A percentile compares a stretch with the other conserved stretches of the same genome.
Evolutionary conservation across 2,797 vertebrate genomes (phyloP).

Genomic region (Semotilus atromaculatus): DNA sequence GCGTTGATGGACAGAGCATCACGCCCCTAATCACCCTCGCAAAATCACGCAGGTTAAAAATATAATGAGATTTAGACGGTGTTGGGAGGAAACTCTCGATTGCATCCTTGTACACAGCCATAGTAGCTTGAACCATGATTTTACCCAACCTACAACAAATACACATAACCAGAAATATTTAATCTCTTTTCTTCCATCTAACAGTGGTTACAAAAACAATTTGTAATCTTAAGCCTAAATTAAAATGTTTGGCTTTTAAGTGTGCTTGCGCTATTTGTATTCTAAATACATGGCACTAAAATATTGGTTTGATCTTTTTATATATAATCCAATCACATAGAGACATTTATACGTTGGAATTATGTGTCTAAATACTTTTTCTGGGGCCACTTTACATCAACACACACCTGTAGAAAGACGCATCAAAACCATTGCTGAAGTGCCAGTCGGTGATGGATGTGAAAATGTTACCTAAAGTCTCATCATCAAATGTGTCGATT

Average conservation of each 20-base stretch:
- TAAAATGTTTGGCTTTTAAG: neutral
- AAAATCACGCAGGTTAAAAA: constrained; percentile 95
- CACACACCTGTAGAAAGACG: constrained; percentile 83
- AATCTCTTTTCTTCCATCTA: neutral
- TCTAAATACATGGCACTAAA: neutral
- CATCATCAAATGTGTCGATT: constrained; percentile 89
- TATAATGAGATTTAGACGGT: constrained; percentile 94
- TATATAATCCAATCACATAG: neutral
- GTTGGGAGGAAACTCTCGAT: constrained; percentile 90
- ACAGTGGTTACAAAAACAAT: neutral
- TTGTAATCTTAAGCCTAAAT: too few species aligned
- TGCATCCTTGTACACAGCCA: constrained; percentile 85
- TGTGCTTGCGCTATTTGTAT: neutral
- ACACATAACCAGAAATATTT: constrained; percentile 13
- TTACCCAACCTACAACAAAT: constrained; percentile 80
- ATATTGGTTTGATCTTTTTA: neutral
- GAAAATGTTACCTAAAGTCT: constrained; percentile 89
- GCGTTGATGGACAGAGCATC: constrained; percentile 88
- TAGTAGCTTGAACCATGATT: constrained; percentile 90
- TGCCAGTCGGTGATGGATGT: constrained; percentile 90
- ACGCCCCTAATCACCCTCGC: constrained; percentile 89
- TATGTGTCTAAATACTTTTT: neutral
- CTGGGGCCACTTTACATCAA: neutral
- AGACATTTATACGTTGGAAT: neutral
- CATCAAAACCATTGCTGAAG: constrained; percentile 88